A percentile compares a stretch with the other conserved stretches of the same genome.
Conservation (phyloP, 2,113 vertebrate species). For the Odontesthes bonariensis region DNA sequence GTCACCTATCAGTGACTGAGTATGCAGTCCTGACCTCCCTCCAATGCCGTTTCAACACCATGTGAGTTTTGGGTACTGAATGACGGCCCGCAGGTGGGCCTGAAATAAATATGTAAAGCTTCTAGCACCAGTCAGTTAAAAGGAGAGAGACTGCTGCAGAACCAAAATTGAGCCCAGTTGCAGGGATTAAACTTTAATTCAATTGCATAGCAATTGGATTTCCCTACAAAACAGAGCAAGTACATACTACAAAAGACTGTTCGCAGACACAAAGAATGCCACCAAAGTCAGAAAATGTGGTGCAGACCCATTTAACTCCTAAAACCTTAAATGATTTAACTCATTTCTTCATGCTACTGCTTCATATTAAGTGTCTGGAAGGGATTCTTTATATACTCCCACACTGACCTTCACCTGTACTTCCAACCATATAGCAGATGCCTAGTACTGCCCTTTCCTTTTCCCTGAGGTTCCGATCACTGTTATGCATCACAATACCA, state of each 20-base stretch:
- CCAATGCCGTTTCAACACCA: neutral
- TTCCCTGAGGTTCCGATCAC: conserved; percentile 7
- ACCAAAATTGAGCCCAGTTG: neutral
- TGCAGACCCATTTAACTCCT: conserved; percentile 7
- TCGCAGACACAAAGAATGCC: neutral
- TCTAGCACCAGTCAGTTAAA: neutral
- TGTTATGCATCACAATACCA: neutral
- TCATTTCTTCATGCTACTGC: conserved; percentile 8
- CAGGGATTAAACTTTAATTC: neutral
- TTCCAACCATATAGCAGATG: conserved; percentile 1
- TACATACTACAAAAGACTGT: neutral
- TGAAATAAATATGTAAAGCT: neutral
- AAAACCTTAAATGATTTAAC: conserved; percentile 1
- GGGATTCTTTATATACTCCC: conserved; percentile 17
- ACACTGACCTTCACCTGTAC: neutral
- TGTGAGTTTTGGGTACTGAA: neutral
- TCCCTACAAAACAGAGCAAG: neutral
- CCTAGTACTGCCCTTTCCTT: neutral
- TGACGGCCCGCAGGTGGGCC: neutral
- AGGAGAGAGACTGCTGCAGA: neutral
- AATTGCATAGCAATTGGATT: neutral
- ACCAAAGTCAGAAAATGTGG: conserved; percentile 3
- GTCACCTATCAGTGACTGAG: neutral
- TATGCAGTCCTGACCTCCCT: neutral
- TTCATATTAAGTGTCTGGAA: conserved; percentile 14